Evolutionary conservation across 2,888 invertebrate species (phyloP).

Genomic region (Eubasilissa splendida): DNA sequence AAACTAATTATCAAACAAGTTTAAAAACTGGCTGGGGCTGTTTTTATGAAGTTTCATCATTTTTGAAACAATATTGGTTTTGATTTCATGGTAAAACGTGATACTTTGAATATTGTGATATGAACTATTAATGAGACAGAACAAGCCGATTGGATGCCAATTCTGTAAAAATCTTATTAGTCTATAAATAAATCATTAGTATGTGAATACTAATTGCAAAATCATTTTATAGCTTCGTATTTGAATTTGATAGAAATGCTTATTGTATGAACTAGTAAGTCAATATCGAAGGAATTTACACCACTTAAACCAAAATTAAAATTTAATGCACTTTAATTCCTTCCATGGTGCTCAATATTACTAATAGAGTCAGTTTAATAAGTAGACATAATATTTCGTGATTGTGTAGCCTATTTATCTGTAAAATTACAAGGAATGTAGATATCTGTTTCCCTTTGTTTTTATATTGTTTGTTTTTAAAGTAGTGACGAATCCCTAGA

Average conservation of each 20-base stretch:
- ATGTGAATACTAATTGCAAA: slow-evolving; percentile 1
- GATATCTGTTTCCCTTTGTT: slow-evolving; percentile 13
- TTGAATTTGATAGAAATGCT: slow-evolving; percentile 29
- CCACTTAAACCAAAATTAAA: slow-evolving; percentile 55
- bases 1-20: too few species aligned
- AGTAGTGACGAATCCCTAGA: not conserved
- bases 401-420: slow-evolving; percentile 54
- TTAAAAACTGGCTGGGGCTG: too few species aligned
- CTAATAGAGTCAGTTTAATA: slow-evolving; percentile 47
- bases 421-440: slow-evolving; percentile 44
- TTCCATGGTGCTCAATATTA: slow-evolving; percentile 78
- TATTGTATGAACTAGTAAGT: slow-evolving; percentile 25
- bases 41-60: too few species aligned
- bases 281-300: slow-evolving; percentile 31
- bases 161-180: slow-evolving; percentile 32
- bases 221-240: slow-evolving; percentile 19
- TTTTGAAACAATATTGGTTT: slow-evolving; percentile 13
- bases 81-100: slow-evolving; percentile 48
- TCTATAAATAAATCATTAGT: slow-evolving; percentile 11
- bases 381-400: slow-evolving; percentile 46
- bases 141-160: slow-evolving; percentile 40
- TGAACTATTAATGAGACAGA: slow-evolving; percentile 31
- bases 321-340: slow-evolving; percentile 76
- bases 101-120: slow-evolving; percentile 48
- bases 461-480: not conserved